Conservation (phyloP, 1,140 invertebrate species). For the Leptoteleia sp. region DNA sequence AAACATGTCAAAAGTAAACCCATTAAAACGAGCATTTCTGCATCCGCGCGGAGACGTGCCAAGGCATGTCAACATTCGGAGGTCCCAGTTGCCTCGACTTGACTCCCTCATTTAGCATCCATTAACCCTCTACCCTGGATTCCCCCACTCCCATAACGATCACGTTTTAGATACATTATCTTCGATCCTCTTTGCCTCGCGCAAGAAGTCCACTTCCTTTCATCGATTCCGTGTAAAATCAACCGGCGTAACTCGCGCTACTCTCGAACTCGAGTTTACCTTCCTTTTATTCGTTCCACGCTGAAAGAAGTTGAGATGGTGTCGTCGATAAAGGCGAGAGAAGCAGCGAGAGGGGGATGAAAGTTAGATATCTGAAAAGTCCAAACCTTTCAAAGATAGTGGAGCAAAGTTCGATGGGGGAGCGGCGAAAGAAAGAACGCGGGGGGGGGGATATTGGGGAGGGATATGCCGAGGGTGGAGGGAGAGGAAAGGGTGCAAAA, state of each 20-base stretch:
- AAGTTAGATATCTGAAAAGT: conserved; percentile 69
- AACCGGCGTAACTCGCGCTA: conserved; percentile 55
- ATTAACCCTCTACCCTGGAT: conserved; percentile 53
- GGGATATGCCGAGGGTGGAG: background rate
- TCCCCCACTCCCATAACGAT: conserved; percentile 32
- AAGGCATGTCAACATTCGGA: conserved; percentile 49
- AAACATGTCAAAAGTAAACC: conserved; percentile 24
- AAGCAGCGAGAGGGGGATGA: conserved; percentile 27
- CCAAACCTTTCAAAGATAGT: conserved; percentile 70
- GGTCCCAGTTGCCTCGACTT: conserved; percentile 15
- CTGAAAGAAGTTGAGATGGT: conserved; percentile 65
- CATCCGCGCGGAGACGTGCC: conserved; percentile 18
- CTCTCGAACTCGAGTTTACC: conserved; percentile 61
- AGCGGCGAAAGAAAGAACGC: conserved; percentile 19
- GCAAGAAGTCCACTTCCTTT: conserved; percentile 56
- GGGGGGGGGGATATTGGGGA: background rate
- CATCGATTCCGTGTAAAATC: conserved; percentile 64
- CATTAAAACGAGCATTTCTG: conserved; percentile 30
- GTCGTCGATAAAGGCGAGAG: conserved; percentile 57
- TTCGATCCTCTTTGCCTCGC: conserved; percentile 33
- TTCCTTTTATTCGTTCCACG: conserved; percentile 59
- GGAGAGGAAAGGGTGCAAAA: background rate
- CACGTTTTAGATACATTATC: conserved; percentile 60
- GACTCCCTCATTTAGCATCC: conserved; percentile 57
- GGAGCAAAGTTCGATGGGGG: conserved; percentile 60